Conservation (phyloP, 2,113 vertebrate species). For the Pygoscelis adeliae region DNA sequence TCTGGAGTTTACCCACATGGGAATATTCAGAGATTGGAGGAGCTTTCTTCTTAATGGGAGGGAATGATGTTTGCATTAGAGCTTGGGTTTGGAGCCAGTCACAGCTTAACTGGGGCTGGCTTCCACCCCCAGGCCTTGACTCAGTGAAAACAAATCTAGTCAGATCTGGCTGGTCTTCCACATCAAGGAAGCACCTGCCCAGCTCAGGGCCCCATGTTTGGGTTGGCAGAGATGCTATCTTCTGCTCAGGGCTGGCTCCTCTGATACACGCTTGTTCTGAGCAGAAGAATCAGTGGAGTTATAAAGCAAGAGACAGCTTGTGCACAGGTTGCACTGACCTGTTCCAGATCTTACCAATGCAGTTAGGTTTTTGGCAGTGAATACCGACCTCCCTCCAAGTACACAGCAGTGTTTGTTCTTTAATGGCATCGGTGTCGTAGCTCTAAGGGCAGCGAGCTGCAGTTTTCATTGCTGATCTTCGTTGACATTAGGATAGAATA, state of each 20-base stretch:
- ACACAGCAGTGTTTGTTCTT: background rate
- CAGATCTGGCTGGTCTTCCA: background rate
- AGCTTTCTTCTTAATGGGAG: background rate
- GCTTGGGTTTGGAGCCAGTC: background rate
- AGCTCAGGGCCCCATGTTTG: background rate
- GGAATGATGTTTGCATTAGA: constrained; percentile 9
- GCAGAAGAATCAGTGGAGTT: background rate
- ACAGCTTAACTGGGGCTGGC: background rate
- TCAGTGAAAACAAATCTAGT: constrained; percentile 26
- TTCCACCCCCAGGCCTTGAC: constrained; percentile 6
- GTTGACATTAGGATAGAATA: background rate
- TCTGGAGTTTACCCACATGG: background rate
- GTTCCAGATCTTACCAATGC: background rate
- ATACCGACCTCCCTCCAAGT: background rate
- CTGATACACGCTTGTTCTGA: background rate
- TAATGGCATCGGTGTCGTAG: background rate
- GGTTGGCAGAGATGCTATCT: background rate
- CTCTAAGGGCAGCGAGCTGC: background rate
- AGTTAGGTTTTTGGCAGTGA: background rate
- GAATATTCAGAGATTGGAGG: background rate
- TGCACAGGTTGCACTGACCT: background rate
- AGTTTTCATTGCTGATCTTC: background rate
- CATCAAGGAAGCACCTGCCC: constrained; percentile 7
- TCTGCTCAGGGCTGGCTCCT: background rate
- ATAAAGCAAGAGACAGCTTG: background rate